A percentile compares a stretch with the other conserved stretches of the same genome.
phyloP scores from a whole-genome alignment of 2,888 invertebrate genomes.

The Drosophila planitibia region DNA sequence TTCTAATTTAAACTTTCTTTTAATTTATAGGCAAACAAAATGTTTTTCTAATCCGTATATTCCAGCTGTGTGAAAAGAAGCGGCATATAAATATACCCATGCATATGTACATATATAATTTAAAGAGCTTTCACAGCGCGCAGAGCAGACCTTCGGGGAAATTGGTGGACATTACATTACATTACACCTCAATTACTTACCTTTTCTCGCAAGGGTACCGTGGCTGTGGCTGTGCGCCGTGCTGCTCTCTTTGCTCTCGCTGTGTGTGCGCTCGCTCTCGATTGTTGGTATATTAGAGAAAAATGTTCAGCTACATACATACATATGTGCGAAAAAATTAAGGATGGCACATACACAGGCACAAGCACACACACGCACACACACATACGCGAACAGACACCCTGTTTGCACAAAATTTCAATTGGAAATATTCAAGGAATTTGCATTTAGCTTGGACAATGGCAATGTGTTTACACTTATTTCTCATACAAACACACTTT shows the following conservation, averaged over 20 bases:
- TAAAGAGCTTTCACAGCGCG: conserved; percentile 38
- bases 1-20: background rate
- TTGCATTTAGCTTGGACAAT: conserved; percentile 48
- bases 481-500: conserved; percentile 73
- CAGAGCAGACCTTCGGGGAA: conserved; percentile 53
- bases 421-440: conserved; percentile 59
- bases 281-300: conserved; percentile 80
- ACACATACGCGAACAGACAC: conserved; percentile 65
- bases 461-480: conserved; percentile 53
- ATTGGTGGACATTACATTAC: conserved; percentile 64
- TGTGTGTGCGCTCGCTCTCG: conserved; percentile 61
- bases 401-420: conserved; percentile 76
- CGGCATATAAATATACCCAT: conserved; percentile 5
- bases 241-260: conserved; percentile 45
- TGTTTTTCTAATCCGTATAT: background rate
- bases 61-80: conserved; percentile 45
- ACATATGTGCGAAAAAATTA: conserved; percentile 77
- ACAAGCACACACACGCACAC: conserved; percentile 58
- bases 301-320: conserved; percentile 66
- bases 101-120: conserved; percentile 20
- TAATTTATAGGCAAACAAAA: background rate
- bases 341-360: conserved; percentile 72
- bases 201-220: conserved; percentile 67
- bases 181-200: conserved; percentile 72
- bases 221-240: conserved; percentile 51